Conservation (phyloP, 2,113 vertebrate genomes). For the Prietella phreatophila region DNA sequence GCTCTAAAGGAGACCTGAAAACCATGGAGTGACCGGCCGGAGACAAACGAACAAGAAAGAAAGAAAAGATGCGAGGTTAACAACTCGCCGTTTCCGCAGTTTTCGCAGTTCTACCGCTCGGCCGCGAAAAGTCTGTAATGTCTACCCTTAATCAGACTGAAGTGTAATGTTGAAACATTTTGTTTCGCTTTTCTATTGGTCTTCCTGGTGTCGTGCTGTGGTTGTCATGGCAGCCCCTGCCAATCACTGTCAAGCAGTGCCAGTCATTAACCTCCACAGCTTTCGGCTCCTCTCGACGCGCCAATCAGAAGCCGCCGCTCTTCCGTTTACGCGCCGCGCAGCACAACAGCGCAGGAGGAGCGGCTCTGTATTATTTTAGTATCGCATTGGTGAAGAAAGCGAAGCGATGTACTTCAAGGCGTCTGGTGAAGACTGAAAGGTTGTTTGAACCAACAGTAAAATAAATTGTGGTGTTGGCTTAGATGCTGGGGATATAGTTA, state of each 20-base stretch:
- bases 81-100: conserved; percentile 74
- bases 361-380: not conserved
- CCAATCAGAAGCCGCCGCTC: conserved; percentile 73
- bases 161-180: conserved; percentile 81
- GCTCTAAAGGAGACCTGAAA: conserved; percentile 93
- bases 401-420: conserved; percentile 3
- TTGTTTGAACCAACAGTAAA: not conserved
- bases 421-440: conserved; percentile 8
- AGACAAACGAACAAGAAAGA: conserved; percentile 52
- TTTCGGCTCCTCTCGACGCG: conserved; percentile 63
- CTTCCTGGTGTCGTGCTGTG: conserved; percentile 80
- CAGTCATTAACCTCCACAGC: conserved; percentile 76
- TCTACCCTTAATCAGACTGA: conserved; percentile 84
- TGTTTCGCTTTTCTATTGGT: conserved; percentile 92
- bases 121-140: conserved; percentile 81
- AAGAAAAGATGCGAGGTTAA: conserved; percentile 23
- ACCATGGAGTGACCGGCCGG: conserved; percentile 81
- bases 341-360: conserved; percentile 4
- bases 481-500: not conserved
- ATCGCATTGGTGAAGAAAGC: conserved; percentile 11
- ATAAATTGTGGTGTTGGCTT: not conserved
- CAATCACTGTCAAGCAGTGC: conserved; percentile 89
- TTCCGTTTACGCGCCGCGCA: conserved; percentile 58
- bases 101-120: conserved; percentile 76
- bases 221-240: conserved; percentile 88